Percentiles rank a stretch among this genome's conserved stretches.
These are phyloP conservation scores for Ictalurus punctatus DNA, from an alignment of 2,113 vertebrate genomes.

Conservation along the genomic window DNA sequence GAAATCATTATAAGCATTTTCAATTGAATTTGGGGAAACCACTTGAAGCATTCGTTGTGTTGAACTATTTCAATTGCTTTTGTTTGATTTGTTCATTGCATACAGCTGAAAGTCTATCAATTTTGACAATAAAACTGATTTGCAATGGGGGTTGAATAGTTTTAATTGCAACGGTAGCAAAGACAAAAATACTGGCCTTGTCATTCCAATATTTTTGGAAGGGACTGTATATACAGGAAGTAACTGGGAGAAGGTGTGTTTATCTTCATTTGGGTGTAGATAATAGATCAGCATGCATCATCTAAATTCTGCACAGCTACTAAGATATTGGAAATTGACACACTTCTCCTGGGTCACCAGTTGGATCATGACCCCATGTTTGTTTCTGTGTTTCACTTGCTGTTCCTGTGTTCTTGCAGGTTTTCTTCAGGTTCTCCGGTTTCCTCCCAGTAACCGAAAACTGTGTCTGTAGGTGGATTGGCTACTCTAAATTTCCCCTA, in stretches of 20 bases:
- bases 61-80: too few relatives aligned
- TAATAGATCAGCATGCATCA: neutral
- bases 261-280: neutral
- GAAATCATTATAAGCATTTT: too few relatives aligned
- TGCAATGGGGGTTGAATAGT: too few relatives aligned
- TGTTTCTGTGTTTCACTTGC: neutral
- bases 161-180: neutral
- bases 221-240: neutral
- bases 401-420: neutral
- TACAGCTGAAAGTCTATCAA: too few relatives aligned
- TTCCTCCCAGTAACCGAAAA: neutral
- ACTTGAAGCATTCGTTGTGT: too few relatives aligned
- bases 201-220: neutral
- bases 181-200: neutral
- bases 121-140: too few relatives aligned
- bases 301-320: neutral
- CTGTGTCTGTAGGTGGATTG: neutral
- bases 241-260: neutral
- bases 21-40: too few relatives aligned
- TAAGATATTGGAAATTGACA: neutral
- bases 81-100: too few relatives aligned
- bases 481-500: neutral
- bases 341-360: neutral
- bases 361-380: neutral
- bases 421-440: neutral